A percentile compares a stretch with the other conserved stretches of the same genome.
Evolutionary conservation across 2,113 vertebrate species (phyloP).

Genomic region (Scatophagus argus): DNA sequence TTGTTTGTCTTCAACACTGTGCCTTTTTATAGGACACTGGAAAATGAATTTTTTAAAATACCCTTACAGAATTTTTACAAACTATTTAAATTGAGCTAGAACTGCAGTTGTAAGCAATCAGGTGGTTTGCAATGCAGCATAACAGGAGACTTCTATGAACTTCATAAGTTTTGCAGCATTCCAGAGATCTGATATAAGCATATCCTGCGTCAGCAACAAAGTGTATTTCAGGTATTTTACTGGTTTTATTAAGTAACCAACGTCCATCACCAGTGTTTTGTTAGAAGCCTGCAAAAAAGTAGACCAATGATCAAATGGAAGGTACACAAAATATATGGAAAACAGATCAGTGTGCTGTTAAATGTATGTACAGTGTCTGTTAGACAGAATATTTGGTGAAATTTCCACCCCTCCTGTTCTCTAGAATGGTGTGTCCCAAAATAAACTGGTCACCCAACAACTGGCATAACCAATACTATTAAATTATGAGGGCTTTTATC

Average conservation of each 20-base stretch:
- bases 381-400: not conserved
- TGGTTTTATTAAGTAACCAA: not conserved
- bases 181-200: too few species aligned
- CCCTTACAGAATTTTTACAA: slow-evolving; percentile 26
- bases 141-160: not conserved
- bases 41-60: slow-evolving; percentile 21
- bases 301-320: not conserved
- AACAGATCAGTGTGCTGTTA: not conserved
- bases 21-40: slow-evolving; percentile 19
- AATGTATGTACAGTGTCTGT: not conserved
- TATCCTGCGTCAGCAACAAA: not conserved
- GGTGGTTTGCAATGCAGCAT: slow-evolving; percentile 1
- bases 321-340: not conserved
- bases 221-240: not conserved
- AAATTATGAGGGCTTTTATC: slow-evolving; percentile 9
- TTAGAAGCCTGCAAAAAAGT: not conserved
- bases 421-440: not conserved
- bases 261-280: not conserved
- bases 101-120: not conserved
- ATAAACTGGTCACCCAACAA: slow-evolving; percentile 9
- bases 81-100: not conserved
- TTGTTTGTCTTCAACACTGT: slow-evolving; percentile 29
- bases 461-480: slow-evolving; percentile 16
- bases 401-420: slow-evolving; percentile 7
- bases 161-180: not conserved